A percentile compares a stretch with the other conserved stretches of the same genome.
Evolutionary conservation across 2,113 vertebrate genomes (phyloP).

Genomic region (Vulpes ferrilata): DNA sequence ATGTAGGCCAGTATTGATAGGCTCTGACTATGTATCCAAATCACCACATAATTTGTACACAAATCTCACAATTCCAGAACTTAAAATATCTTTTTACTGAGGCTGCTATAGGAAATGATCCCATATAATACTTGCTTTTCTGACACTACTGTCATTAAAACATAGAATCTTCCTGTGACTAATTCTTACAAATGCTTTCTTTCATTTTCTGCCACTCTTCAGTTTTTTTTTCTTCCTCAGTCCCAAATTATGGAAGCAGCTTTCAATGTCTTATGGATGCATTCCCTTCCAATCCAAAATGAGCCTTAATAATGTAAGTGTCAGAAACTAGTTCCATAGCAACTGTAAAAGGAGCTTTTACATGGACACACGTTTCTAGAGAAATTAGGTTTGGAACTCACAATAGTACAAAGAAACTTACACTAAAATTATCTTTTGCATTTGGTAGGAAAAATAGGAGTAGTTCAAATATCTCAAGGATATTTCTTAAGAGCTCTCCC

Average conservation of each 20-base stretch:
- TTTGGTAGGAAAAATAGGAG: constrained; percentile 56
- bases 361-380: not conserved
- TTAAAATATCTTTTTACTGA: not conserved
- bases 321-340: constrained; percentile 41
- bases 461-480: constrained; percentile 62
- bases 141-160: not conserved
- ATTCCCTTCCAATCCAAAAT: constrained; percentile 58
- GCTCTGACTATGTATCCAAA: not conserved
- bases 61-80: constrained; percentile 14
- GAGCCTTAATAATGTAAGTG: constrained; percentile 39
- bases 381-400: constrained; percentile 58
- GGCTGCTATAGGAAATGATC: not conserved
- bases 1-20: not conserved
- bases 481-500: constrained; percentile 68
- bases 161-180: not conserved
- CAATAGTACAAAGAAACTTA: constrained; percentile 54
- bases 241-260: not conserved
- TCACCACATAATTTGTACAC: not conserved
- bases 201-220: not conserved
- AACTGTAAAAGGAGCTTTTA: constrained; percentile 1
- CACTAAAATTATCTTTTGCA: constrained; percentile 72
- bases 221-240: not conserved
- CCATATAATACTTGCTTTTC: not conserved
- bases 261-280: not conserved
- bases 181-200: constrained; percentile 9